A percentile compares a stretch with the other conserved stretches of the same genome.
Conservation (phyloP, 2,113 vertebrate genomes). For the Malurus melanocephalus region DNA sequence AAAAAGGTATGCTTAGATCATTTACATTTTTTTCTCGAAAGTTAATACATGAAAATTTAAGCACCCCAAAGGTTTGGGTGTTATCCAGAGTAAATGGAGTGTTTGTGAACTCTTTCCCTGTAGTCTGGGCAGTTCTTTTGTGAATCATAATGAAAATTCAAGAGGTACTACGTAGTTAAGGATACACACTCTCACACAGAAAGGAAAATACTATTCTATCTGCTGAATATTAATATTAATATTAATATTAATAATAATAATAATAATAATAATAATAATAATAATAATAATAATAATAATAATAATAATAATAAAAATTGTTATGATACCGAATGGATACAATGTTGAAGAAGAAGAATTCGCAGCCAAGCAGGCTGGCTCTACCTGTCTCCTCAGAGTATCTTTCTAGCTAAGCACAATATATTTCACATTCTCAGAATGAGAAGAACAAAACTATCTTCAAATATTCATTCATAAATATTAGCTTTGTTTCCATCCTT, state of each 20-base stretch:
- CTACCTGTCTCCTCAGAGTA: not conserved
- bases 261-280: not conserved
- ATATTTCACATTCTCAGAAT: not conserved
- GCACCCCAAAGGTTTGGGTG: not conserved
- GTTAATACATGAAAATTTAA: not conserved
- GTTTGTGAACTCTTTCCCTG: not conserved
- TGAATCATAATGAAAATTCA: not conserved
- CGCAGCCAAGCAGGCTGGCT: not conserved
- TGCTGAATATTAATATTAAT: not conserved
- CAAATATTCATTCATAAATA: not conserved
- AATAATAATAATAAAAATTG: not conserved
- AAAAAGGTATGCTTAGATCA: not conserved
- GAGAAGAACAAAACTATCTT: not conserved
- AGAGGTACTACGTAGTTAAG: not conserved
- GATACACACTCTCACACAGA: not conserved
- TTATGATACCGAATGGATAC: not conserved
- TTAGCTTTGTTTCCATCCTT: not conserved
- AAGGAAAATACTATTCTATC: not conserved
- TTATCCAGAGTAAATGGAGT: not conserved
- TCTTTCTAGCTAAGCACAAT: not conserved
- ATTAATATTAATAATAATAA: not conserved
- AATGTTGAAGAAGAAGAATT: not conserved
- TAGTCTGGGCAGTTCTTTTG: not conserved
- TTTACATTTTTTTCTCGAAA: not conserved
- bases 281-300: not conserved